A percentile compares a stretch with the other conserved stretches of the same genome.
Evolutionary conservation across 2,888 invertebrate species (phyloP).

Genomic region (Laothoe populi): DNA sequence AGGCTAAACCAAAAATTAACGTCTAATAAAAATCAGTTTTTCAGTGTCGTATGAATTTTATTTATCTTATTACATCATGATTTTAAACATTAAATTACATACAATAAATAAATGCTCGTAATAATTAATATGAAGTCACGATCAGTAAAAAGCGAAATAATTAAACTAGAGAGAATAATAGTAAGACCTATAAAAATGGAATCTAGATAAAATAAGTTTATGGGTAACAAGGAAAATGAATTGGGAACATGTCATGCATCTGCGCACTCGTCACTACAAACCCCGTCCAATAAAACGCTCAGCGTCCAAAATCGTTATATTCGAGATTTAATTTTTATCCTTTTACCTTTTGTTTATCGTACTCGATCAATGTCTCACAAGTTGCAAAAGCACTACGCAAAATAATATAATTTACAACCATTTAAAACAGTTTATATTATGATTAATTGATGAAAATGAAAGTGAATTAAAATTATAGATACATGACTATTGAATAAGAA

Average conservation of each 20-base stretch:
- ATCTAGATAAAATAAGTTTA: slow-evolving; percentile 22
- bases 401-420: neutral
- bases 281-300: neutral
- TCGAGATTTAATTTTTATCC: too few relatives aligned
- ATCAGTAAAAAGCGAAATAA: slow-evolving; percentile 60
- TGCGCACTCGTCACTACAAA: slow-evolving; percentile 11
- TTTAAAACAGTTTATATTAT: neutral
- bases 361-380: neutral
- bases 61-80: slow-evolving; percentile 76
- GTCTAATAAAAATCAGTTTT: slow-evolving; percentile 29
- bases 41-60: slow-evolving; percentile 70
- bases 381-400: slow-evolving; percentile 7
- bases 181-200: slow-evolving; percentile 28
- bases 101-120: slow-evolving; percentile 81
- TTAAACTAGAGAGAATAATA: slow-evolving; percentile 35
- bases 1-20: too few relatives aligned
- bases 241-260: slow-evolving; percentile 9
- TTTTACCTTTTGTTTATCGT: neutral
- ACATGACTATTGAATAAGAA: neutral
- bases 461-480: neutral
- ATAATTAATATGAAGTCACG: slow-evolving; percentile 64
- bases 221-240: slow-evolving; percentile 21
- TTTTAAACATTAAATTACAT: slow-evolving; percentile 78
- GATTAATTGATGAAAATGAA: neutral
- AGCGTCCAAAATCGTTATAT: neutral